Base-by-base conservation (phyloP, 2,797 vertebrate species). In the Phaenicophaeus curvirostris region DNA sequence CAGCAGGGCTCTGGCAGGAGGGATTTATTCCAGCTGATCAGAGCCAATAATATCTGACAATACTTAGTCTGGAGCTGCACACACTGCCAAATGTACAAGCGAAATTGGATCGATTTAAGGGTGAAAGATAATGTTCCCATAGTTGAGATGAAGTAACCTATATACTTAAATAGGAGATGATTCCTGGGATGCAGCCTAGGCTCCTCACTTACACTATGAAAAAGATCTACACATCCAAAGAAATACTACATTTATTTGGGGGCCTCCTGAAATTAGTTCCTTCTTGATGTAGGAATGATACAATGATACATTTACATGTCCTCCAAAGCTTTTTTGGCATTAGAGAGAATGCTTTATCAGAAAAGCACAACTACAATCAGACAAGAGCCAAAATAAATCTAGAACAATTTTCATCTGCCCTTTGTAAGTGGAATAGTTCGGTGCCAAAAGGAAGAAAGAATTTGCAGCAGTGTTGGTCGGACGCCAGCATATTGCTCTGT, bases 381-480 rank as follows among this genome's bases (percentile, higher is more conserved):
- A 53, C 48, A 71, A 89, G 33, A 93, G 76, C 44, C 65, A 90
- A 68, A 59, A 72, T 55, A 79, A 93, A 79, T 92, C 69, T 42
- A 66, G 61, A 89, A 85, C 67, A 72, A 91, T 92, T 92, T 89
- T 78, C 65, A 85, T 82, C 76, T 87, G 53, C 57, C 93, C 87
- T 86, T 89, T 0, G 0, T 80, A 89, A 82, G 55, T 72, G 63
- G 54, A 94, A 74, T 18, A 71, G 80, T 55, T 85, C 0, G 0
- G 65, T 85, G 87, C 91, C 83, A 90, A 92, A 93, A 94, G 42
- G 71, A 93, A 85, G 75, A 81, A 77, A 72, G 84, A 89, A 73
- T 89, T 85, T 85, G 72, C 61, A 94, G 85, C 75, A 87, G 80
- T 1, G 0, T 15, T 90, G 92, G 82, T 79, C 2, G 2, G 67